Base-by-base conservation (phyloP, 2,888 invertebrate genomes). In the Pharmacophagus antenor region DNA sequence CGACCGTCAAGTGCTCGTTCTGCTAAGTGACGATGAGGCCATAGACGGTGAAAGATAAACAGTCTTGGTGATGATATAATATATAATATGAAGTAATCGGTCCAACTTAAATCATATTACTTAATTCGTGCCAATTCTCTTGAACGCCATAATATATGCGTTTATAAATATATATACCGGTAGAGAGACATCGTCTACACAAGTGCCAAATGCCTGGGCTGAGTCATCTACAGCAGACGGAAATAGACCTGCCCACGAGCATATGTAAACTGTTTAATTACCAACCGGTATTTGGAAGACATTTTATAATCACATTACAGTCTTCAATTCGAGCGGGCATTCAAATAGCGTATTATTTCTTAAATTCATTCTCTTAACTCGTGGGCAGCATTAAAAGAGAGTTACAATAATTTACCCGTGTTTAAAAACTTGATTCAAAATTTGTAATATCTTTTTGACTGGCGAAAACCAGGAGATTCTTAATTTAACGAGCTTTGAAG, bases 171-270 rank as follows among this genome's bases (percentile, higher is more conserved):
- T 31, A 44, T 31, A 25, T 18, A 25, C 21, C 27, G 50, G 23
- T 44, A 21, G 17, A 51, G 44, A 57, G 31, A 51, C 51, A 25
- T 20, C 44, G 44, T 57, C 27, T 47, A 37, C 6, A 21, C 51
- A 37, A 51, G 56, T 56, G 60, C 60, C 60, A 61, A 61, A 61
- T 56, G 56, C 60, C 60, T 47, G 60, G 41, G 21, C 27, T 52
- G 60, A 61, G 46, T 61, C 60, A 61, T 51, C 44, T 55, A 25
- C 22, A 59, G 55, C 55, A 17, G 31, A 54, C 49, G 5, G 22
- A 59, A 59, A 59, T 55, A 59, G 50, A 59, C 7, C 20, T 15
- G 21, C 49, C 7, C 42, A 20, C 15, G 52, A 21, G 12, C 20
- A 31, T 21, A 12, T 22, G n/a, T 31, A 51, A 3, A 31, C 8